phyloP scores from a whole-genome alignment of 2,113 vertebrate genomes.

The Willisornis vidua region DNA sequence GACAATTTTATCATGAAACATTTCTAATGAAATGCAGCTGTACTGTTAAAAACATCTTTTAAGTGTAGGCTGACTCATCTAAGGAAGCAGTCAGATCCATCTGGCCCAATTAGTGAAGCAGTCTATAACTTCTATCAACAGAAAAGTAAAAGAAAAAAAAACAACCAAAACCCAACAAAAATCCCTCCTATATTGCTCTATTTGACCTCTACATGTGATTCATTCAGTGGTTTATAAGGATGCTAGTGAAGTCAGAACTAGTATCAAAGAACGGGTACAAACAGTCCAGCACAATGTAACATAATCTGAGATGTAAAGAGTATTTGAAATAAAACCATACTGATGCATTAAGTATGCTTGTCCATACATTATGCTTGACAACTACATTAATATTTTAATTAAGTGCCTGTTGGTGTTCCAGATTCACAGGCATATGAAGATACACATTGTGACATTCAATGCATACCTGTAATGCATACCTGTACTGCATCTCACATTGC shows the following conservation, averaged over 20 bases:
- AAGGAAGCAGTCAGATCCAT: constrained; percentile 22
- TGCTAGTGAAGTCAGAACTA: neutral
- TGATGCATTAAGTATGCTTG: neutral
- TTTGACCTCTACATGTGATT: neutral
- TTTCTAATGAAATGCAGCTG: neutral
- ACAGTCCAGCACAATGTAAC: neutral
- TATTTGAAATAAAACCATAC: neutral
- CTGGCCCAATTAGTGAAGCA: constrained; percentile 1
- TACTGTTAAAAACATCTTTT: neutral
- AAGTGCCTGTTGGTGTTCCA: neutral
- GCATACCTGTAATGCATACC: neutral
- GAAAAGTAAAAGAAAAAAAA: neutral
- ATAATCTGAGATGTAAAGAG: neutral
- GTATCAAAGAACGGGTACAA: neutral
- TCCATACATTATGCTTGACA: neutral
- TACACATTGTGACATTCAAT: no score
- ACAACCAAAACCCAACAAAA: accelerated
- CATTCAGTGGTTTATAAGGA: neutral
- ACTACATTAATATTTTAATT: neutral
- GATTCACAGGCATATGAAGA: no score
- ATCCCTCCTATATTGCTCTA: accelerated
- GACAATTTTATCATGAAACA: neutral
- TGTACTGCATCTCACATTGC: neutral
- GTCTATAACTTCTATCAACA: neutral
- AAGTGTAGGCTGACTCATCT: constrained; percentile 11